Conservation (phyloP, 2,797 vertebrate genomes). For the Meda fulgida region DNA sequence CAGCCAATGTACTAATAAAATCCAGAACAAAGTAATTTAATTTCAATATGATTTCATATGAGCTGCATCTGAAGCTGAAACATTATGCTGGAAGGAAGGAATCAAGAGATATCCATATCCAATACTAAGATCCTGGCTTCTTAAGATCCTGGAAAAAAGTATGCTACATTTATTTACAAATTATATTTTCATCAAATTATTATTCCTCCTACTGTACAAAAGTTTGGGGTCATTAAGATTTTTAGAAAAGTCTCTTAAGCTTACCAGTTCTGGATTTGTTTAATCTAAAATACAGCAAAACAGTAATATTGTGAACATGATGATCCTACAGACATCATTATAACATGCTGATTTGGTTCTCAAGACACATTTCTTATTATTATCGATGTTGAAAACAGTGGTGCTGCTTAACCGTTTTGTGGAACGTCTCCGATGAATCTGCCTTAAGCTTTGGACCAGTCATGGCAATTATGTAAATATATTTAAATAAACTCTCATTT, state of each 20-base stretch:
- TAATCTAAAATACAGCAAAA: background rate
- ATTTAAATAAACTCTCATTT: conserved; percentile 19
- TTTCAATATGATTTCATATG: conserved; percentile 8
- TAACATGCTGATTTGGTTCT: background rate
- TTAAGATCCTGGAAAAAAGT: background rate
- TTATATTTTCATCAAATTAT: background rate
- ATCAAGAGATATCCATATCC: background rate
- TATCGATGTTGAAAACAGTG: background rate
- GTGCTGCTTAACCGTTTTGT: background rate
- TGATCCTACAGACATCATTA: background rate
- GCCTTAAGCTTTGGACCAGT: background rate
- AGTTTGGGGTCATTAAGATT: background rate
- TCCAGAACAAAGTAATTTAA: background rate
- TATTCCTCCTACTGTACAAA: background rate
- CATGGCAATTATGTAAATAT: background rate
- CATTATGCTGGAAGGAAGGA: background rate
- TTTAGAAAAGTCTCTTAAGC: background rate
- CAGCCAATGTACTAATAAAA: background rate
- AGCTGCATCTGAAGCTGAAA: background rate
- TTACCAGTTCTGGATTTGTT: background rate
- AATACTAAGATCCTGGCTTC: background rate
- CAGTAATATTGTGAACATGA: background rate
- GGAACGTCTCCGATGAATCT: background rate
- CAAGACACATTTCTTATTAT: background rate
- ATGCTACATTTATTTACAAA: background rate